These are phyloP conservation scores for Mesorhabditis spiculigera DNA, from an alignment of 2,888 invertebrate genomes.

Conservation along the genomic window DNA sequence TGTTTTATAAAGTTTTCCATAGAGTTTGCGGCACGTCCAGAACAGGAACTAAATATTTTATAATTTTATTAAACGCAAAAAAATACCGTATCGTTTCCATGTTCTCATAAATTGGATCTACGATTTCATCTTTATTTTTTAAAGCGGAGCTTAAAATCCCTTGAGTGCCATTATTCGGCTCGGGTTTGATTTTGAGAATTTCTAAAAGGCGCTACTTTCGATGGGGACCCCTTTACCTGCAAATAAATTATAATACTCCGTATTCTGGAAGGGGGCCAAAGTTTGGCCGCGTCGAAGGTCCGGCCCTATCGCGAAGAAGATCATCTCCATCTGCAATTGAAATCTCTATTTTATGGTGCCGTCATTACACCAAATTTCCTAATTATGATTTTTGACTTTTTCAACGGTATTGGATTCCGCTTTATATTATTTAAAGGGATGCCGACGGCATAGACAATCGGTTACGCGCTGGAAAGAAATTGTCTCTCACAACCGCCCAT, in stretches of 20 bases:
- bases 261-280: not conserved
- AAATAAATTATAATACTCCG: not conserved
- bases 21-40: not conserved
- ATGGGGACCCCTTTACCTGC: not conserved
- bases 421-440: too few relatives aligned
- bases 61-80: not conserved
- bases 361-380: too few relatives aligned
- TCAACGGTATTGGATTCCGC: too few relatives aligned
- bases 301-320: not conserved
- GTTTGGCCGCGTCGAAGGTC: not conserved
- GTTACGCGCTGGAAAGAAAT: too few relatives aligned
- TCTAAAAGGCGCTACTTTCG: not conserved
- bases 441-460: too few relatives aligned
- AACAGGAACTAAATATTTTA: not conserved
- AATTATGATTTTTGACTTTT: too few relatives aligned
- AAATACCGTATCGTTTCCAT: not conserved
- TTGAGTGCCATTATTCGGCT: conserved; percentile 1
- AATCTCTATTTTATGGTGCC: too few relatives aligned
- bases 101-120: not conserved
- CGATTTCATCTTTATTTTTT: not conserved
- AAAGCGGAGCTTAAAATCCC: not conserved
- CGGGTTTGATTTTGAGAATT: not conserved
- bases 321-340: not conserved
- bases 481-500: too few relatives aligned
- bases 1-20: not conserved